Percentiles rank a stretch among this genome's conserved stretches.
Evolutionary conservation across 30 jellyfish, hydroid and myxozoan genomes (phyloP).

Genomic region (Calvadosia cruxmelitensis): DNA sequence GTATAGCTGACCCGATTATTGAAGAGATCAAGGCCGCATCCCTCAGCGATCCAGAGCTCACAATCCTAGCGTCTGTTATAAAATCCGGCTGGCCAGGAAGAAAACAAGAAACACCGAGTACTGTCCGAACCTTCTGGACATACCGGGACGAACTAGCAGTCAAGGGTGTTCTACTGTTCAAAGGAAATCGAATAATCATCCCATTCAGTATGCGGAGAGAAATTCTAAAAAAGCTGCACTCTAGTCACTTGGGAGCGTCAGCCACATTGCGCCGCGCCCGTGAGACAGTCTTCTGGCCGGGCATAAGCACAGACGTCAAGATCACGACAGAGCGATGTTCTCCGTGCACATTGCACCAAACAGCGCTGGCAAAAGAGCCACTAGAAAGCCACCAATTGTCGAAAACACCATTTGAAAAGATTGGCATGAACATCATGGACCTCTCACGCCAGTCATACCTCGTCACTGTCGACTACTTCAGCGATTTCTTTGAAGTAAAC

Average conservation of each 20-base stretch:
- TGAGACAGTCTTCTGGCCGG: conserved; percentile 31
- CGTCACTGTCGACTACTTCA: conserved; percentile 10
- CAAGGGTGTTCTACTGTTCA: too few relatives aligned
- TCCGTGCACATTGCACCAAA: conserved; percentile 4
- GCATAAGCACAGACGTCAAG: conserved; percentile 7
- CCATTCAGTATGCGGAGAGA: conserved; percentile 15
- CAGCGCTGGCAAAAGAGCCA: conserved; percentile 14
- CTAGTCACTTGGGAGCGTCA: conserved; percentile 15
- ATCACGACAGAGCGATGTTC: conserved; percentile 11
- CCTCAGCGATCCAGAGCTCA: too few relatives aligned
- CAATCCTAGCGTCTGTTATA: too few relatives aligned
- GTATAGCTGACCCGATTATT: too few relatives aligned
- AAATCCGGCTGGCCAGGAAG: too few relatives aligned
- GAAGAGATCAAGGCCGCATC: too few relatives aligned
- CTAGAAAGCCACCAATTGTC: neutral
- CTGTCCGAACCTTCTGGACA: too few relatives aligned
- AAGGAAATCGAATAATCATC: too few relatives aligned
- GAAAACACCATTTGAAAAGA: conserved; percentile 5
- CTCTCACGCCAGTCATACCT: conserved; percentile 5
- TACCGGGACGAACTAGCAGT: too few relatives aligned
- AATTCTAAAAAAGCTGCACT: conserved; percentile 15
- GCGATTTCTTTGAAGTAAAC: conserved; percentile 6
- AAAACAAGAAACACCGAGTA: too few relatives aligned
- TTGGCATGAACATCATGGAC: conserved; percentile 28
- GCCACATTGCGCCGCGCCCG: conserved; percentile 12